Conservation (phyloP, 2,113 vertebrate species). For the Pongo pygmaeus region DNA sequence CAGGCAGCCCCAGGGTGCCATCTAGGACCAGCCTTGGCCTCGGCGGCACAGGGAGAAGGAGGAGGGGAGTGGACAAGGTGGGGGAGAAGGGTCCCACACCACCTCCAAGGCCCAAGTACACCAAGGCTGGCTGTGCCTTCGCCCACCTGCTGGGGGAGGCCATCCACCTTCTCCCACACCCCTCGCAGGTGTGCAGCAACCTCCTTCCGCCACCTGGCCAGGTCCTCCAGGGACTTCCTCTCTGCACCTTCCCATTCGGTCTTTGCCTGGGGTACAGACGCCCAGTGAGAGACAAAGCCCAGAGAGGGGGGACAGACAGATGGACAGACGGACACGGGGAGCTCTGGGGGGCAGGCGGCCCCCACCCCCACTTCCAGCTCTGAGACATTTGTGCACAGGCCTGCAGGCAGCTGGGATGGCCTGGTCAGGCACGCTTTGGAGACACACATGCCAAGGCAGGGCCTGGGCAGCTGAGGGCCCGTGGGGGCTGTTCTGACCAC, state of each 20-base stretch:
- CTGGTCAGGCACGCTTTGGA: background rate
- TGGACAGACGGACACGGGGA: rapidly evolving
- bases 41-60: rapidly evolving
- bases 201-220: slow-evolving; percentile 25
- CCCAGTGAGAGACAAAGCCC: background rate
- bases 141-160: slow-evolving; percentile 69
- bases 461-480: background rate
- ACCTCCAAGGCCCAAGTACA: background rate
- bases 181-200: background rate
- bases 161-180: slow-evolving; percentile 42
- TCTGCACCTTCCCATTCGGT: background rate
- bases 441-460: background rate
- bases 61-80: background rate
- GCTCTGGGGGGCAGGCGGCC: background rate
- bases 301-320: too few species aligned
- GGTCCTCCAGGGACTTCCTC: background rate
- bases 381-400: background rate
- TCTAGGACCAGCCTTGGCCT: background rate
- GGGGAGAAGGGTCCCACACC: background rate
- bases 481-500: background rate
- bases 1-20: rapidly evolving
- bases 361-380: background rate
- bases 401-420: background rate
- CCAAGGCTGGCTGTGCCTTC: background rate
- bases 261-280: slow-evolving; percentile 26